Evolutionary conservation across 2,113 vertebrate species (phyloP).

Genomic region (Sceloporus undulatus): DNA sequence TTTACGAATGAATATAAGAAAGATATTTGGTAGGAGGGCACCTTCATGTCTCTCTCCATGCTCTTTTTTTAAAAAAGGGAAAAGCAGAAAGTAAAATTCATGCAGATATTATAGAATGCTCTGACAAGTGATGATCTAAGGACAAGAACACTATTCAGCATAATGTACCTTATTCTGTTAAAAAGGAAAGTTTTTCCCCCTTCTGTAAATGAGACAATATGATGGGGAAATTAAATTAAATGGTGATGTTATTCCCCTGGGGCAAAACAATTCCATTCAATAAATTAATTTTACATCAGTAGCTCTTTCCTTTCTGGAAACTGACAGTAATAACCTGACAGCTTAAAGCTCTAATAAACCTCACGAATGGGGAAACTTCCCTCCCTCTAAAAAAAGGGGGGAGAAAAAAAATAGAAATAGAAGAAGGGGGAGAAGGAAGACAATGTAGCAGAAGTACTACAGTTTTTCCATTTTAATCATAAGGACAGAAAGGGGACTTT

Average conservation of each 20-base stretch:
- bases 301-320: conserved; percentile 81
- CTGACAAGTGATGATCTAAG: conserved; percentile 72
- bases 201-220: conserved; percentile 84
- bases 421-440: conserved; percentile 37
- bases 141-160: conserved; percentile 69
- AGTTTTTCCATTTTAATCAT: conserved; percentile 70
- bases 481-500: conserved; percentile 65
- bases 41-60: conserved; percentile 30
- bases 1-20: conserved; percentile 14
- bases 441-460: conserved; percentile 67
- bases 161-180: conserved; percentile 73
- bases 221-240: conserved; percentile 87
- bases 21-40: conserved; percentile 34
- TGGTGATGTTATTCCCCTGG: conserved; percentile 83
- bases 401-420: conserved; percentile 39
- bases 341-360: conserved; percentile 86
- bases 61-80: conserved; percentile 38
- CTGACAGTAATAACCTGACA: conserved; percentile 86
- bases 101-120: conserved; percentile 54
- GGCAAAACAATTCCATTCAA: conserved; percentile 86
- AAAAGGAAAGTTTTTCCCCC: conserved; percentile 76
- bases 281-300: conserved; percentile 87
- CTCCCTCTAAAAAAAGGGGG: conserved; percentile 34
- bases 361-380: conserved; percentile 73
- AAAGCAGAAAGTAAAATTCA: conserved; percentile 50